A percentile compares a stretch with the other conserved stretches of the same genome.
Evolutionary conservation across 2,888 invertebrate species (phyloP).

Genomic region (Ditula angustiorana): DNA sequence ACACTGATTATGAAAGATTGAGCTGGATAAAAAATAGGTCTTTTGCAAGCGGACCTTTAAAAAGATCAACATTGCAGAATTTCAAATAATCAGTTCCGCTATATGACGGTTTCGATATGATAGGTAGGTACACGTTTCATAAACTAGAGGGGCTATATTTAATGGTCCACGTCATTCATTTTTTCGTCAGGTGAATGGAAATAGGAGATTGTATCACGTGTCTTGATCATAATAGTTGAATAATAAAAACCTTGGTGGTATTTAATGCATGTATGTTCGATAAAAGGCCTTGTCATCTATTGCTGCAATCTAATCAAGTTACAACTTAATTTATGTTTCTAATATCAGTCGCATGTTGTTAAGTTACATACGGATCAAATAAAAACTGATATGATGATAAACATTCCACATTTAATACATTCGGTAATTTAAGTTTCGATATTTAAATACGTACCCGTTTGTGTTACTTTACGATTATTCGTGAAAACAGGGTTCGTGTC

Average conservation of each 20-base stretch:
- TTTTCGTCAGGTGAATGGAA: constrained; percentile 46
- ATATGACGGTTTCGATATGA: constrained; percentile 9
- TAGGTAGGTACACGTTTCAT: constrained; percentile 35
- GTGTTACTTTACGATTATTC: no score
- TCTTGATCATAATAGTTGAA: constrained; percentile 40
- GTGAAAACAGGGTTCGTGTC: no score
- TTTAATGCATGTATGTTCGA: constrained; percentile 8
- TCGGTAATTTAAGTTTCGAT: no score
- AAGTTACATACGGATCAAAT: no score
- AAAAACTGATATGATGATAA: no score
- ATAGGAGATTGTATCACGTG: constrained; percentile 46
- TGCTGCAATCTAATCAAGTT: not conserved
- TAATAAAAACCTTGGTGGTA: constrained; percentile 28
- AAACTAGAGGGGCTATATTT: constrained; percentile 36
- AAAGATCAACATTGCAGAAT: constrained; percentile 22
- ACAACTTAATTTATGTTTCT: not conserved
- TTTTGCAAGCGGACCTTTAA: constrained; percentile 21
- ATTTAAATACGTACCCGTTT: no score
- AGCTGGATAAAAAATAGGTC: not conserved
- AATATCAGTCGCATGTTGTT: not conserved
- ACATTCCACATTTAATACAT: no score
- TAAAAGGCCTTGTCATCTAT: constrained; percentile 1
- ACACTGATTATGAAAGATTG: not conserved
- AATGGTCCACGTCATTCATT: constrained; percentile 36
- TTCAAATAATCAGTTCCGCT: constrained; percentile 14